Evolutionary conservation across 1,140 invertebrate genomes (phyloP).

Genomic region (Marisa cornuarietis): DNA sequence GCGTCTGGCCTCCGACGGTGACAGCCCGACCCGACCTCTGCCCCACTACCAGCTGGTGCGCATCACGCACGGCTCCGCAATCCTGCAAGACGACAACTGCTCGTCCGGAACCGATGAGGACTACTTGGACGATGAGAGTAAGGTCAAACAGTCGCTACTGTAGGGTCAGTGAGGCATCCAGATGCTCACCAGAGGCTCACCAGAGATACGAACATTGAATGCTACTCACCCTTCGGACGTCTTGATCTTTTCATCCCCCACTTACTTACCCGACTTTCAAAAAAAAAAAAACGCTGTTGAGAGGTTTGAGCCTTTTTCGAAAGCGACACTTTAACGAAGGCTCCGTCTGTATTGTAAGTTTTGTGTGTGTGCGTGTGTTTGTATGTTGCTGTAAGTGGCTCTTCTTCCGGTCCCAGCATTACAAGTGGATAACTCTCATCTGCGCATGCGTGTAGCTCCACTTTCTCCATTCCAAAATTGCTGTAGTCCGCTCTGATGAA

Average conservation of each 20-base stretch:
- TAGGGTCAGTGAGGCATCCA: not conserved
- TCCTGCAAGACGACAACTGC: not conserved
- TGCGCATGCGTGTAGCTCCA: too few relatives aligned
- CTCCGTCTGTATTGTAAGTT: not conserved
- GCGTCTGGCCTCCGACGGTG: not conserved
- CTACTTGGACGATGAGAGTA: conserved; percentile 28
- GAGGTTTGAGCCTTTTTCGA: not conserved
- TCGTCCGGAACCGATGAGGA: conserved; percentile 23
- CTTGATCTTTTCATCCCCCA: too few relatives aligned
- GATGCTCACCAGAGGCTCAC: not conserved
- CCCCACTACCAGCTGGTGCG: conserved; percentile 2
- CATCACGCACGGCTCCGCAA: not conserved
- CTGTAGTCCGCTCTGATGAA: too few relatives aligned
- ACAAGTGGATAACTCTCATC: too few relatives aligned
- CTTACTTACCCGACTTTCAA: too few relatives aligned
- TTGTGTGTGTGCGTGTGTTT: not conserved
- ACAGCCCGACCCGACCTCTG: not conserved
- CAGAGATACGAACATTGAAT: too few relatives aligned
- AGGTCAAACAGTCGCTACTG: conserved; percentile 32
- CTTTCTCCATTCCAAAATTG: too few relatives aligned
- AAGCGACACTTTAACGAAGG: not conserved
- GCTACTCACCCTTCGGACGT: too few relatives aligned
- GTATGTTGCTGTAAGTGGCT: too few relatives aligned
- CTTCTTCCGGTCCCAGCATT: too few relatives aligned
- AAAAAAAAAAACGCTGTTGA: too few relatives aligned